Evolutionary conservation across 2,797 vertebrate species (phyloP).

Genomic region (Scyliorhinus canicula): DNA sequence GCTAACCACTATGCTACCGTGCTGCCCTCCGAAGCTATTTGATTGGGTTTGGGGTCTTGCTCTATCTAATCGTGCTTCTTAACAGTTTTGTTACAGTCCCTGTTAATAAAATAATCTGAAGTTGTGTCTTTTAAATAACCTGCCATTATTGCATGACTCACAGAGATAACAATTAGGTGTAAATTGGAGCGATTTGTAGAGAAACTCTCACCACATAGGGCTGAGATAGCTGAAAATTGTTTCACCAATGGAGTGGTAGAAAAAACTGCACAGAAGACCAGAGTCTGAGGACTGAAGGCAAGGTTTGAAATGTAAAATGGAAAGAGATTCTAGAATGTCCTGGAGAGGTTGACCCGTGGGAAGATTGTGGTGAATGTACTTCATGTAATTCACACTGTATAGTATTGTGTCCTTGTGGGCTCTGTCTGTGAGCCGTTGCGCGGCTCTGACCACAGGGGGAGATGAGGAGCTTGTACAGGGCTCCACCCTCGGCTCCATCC

Average conservation of each 20-base stretch:
- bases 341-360: not conserved
- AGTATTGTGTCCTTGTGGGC: no score
- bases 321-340: not conserved
- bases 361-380: no score
- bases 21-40: not conserved
- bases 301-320: not conserved
- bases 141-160: not conserved
- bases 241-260: not conserved
- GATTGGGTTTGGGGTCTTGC: not conserved
- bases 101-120: not conserved
- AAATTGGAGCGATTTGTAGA: not conserved
- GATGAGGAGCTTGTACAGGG: no score
- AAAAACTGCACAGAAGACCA: not conserved
- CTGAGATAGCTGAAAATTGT: not conserved
- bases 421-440: no score
- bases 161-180: not conserved
- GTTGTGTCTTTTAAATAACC: not conserved
- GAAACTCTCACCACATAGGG: no score
- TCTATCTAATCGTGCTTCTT: not conserved
- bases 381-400: no score
- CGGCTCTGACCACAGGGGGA: no score
- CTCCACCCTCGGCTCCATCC: no score
- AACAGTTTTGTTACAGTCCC: not conserved
- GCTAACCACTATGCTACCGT: no score
- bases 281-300: not conserved